A percentile compares a stretch with the other conserved stretches of the same genome.
These are phyloP conservation scores for Drosophila repleta DNA, from an alignment of 1,140 invertebrate genomes.

Conservation along the genomic window DNA sequence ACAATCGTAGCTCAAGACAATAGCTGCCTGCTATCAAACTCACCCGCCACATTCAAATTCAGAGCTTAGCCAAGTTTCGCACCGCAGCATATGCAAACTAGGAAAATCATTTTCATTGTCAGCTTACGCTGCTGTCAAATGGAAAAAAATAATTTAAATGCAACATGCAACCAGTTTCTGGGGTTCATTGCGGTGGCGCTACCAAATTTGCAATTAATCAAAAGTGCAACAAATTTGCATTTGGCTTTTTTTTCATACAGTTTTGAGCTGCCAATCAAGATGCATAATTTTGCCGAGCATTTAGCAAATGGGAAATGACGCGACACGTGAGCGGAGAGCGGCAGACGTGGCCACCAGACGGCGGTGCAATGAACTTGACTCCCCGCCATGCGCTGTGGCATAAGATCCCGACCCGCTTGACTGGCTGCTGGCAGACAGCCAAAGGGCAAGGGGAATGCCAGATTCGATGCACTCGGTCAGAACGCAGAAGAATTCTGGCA, in stretches of 20 bases:
- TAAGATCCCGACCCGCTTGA: slow-evolving; percentile 65
- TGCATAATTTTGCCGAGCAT: slow-evolving; percentile 61
- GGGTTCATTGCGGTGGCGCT: slow-evolving; percentile 44
- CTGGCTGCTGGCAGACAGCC: slow-evolving; percentile 51
- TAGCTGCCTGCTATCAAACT: slow-evolving; percentile 19
- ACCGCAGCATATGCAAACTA: slow-evolving; percentile 47
- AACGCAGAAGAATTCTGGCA: slow-evolving; percentile 42
- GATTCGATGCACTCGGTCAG: slow-evolving; percentile 39
- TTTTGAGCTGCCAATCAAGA: slow-evolving; percentile 61
- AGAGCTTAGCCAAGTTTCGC: background rate
- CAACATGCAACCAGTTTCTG: slow-evolving; percentile 55
- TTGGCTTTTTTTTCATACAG: background rate
- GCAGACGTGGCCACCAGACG: slow-evolving; percentile 19
- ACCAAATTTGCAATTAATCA: slow-evolving; percentile 69
- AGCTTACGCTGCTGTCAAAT: slow-evolving; percentile 31
- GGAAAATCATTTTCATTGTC: slow-evolving; percentile 51
- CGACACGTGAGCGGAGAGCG: slow-evolving; percentile 54
- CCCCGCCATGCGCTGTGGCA: slow-evolving; percentile 16
- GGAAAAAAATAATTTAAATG: slow-evolving; percentile 8
- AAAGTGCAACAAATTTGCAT: slow-evolving; percentile 43
- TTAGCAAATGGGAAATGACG: slow-evolving; percentile 42
- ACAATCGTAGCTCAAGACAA: background rate
- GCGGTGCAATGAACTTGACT: slow-evolving; percentile 73
- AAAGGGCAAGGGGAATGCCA: slow-evolving; percentile 37
- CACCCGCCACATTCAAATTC: background rate